phyloP scores from a whole-genome alignment of 2,113 vertebrate genomes.

The Cephalopholis sonnerati region DNA sequence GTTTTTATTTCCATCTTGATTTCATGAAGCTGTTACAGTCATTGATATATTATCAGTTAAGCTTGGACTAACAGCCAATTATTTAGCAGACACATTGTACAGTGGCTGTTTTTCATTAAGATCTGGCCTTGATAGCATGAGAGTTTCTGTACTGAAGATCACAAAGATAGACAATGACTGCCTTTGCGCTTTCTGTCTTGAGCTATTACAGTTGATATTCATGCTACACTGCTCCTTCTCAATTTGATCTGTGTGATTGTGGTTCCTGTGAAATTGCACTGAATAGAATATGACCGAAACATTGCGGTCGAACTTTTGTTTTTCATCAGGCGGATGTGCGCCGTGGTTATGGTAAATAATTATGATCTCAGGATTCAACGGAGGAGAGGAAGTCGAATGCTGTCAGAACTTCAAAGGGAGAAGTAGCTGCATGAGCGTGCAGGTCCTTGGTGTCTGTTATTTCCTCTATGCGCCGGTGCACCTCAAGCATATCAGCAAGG shows the following conservation, averaged over 20 bases:
- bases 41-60: constrained; percentile 36
- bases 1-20: constrained; percentile 32
- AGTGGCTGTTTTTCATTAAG: constrained; percentile 57
- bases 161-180: constrained; percentile 47
- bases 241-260: constrained; percentile 69
- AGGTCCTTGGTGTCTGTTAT: constrained; percentile 65
- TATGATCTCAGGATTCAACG: constrained; percentile 53
- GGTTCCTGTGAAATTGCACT: constrained; percentile 67
- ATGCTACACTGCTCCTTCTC: constrained; percentile 69
- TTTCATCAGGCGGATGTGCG: constrained; percentile 54
- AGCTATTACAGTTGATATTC: constrained; percentile 75
- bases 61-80: constrained; percentile 35
- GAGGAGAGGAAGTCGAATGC: constrained; percentile 60
- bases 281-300: constrained; percentile 69
- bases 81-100: constrained; percentile 39
- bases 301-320: constrained; percentile 64
- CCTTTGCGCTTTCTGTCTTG: constrained; percentile 59
- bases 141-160: constrained; percentile 46
- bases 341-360: constrained; percentile 74
- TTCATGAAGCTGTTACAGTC: constrained; percentile 38
- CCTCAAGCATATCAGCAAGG: constrained; percentile 73
- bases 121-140: constrained; percentile 43
- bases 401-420: constrained; percentile 76
- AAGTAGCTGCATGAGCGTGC: constrained; percentile 58
- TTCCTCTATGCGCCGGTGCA: constrained; percentile 59